Base-by-base conservation (phyloP, 1,140 invertebrate genomes). In the Sinonovacula constricta region DNA sequence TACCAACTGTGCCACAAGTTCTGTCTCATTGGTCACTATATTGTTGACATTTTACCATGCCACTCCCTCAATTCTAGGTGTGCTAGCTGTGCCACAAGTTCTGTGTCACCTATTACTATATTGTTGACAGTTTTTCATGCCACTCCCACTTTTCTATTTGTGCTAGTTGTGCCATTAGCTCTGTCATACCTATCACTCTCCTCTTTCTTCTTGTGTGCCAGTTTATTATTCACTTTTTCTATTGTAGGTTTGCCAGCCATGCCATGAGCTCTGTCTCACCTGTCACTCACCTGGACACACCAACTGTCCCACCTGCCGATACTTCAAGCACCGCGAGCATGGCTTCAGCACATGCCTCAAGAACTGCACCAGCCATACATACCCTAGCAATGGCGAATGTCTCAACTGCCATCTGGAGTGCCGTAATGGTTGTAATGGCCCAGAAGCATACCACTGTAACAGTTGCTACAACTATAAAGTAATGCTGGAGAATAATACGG, bases 201-300 rank as follows among this genome's bases (percentile, higher is more conserved):
- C n/a, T n/a, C n/a, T n/a, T n/a, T n/a, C n/a, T n/a, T n/a, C n/a
- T n/a, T n/a, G n/a, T n/a, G n/a, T n/a, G n/a, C n/a, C n/a, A n/a
- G n/a, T n/a, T n/a, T 68, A 34, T 45, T 45, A 10, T 10, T 10
- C 7, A 10, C 39, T 10, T 45, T 57, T 15, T 65, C 10, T 70
- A 22, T 83, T 78, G 3, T 67, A 89, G 88, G 69, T 87, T 2
- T 90, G 89, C 83, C 83, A 83, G 28, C 80, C 95, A 87, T 99
- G 98, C 88, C 96, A 99, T 92, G 94, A 95, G 0, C 93, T 95
- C 15, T 99, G 97, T 88, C 95, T 95, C 80, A 95, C 94, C 53
- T 99, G 97, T 90, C 95, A 94, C 45, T 95, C 95, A 4, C 97
- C 81, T 1, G 81, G 83, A 14, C 67, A 54, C 3, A 54, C 53